phyloP scores from a whole-genome alignment of 2,888 invertebrate genomes.

The Melinaea menophilus region DNA sequence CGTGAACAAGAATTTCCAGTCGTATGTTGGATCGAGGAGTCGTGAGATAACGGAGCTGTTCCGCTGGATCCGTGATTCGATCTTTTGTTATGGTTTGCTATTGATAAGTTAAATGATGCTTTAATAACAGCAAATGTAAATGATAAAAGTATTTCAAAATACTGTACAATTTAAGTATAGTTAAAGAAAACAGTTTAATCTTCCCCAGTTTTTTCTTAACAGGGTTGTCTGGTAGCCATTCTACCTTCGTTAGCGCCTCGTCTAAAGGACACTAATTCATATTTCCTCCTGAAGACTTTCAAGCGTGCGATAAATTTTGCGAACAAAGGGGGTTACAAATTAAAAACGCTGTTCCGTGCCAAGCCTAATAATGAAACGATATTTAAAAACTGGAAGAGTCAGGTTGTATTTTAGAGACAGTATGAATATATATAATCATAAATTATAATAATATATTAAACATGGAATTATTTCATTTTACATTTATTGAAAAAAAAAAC shows the following conservation, averaged over 20 bases:
- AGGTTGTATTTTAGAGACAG: not conserved
- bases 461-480: too few species aligned
- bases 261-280: slow-evolving; percentile 61
- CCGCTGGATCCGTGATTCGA: slow-evolving; percentile 76
- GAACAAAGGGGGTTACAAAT: slow-evolving; percentile 67
- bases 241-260: slow-evolving; percentile 49
- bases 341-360: slow-evolving; percentile 63
- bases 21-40: slow-evolving; percentile 80
- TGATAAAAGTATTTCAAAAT: not conserved
- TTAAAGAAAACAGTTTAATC: too few species aligned
- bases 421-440: too few species aligned
- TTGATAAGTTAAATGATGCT: slow-evolving; percentile 10
- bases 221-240: slow-evolving; percentile 18
- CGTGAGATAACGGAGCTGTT: slow-evolving; percentile 79
- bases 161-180: too few species aligned
- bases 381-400: slow-evolving; percentile 44
- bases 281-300: slow-evolving; percentile 67
- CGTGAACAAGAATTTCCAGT: slow-evolving; percentile 80
- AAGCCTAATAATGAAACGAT: slow-evolving; percentile 52
- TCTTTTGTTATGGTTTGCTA: slow-evolving; percentile 69
- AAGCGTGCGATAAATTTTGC: slow-evolving; percentile 62
- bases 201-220: slow-evolving; percentile 5
- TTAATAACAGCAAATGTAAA: not conserved
- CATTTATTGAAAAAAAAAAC: too few species aligned
- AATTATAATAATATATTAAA: too few species aligned